Conservation (phyloP, 2,888 invertebrate species). For the Orthosia gothica region DNA sequence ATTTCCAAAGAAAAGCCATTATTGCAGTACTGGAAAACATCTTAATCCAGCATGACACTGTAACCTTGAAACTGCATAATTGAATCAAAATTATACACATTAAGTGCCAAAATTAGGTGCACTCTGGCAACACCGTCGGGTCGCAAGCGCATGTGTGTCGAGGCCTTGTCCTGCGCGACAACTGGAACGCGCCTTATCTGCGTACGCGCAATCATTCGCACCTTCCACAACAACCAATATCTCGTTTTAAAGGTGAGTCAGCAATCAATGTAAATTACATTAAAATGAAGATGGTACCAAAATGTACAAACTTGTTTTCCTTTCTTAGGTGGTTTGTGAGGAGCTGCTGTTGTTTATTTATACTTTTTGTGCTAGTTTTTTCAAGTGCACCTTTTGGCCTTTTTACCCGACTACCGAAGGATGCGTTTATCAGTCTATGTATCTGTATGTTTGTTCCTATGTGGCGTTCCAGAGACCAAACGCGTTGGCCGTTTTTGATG, state of each 20-base stretch:
- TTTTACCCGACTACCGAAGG: no score
- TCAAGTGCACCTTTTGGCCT: slow-evolving; percentile 49
- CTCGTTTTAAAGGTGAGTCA: slow-evolving; percentile 65
- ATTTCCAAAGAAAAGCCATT: not conserved
- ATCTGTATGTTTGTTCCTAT: no score
- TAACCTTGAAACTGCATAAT: not conserved
- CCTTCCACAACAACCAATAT: slow-evolving; percentile 68
- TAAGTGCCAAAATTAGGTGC: slow-evolving; percentile 55
- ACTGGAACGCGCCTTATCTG: slow-evolving; percentile 76
- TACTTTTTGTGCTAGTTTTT: slow-evolving; percentile 41
- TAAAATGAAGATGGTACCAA: slow-evolving; percentile 63
- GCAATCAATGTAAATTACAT: slow-evolving; percentile 74
- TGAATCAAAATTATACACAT: slow-evolving; percentile 19
- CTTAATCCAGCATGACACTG: not conserved
- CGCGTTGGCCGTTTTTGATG: no score
- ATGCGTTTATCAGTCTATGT: no score
- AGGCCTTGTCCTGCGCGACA: slow-evolving; percentile 73
- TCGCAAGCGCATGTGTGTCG: slow-evolving; percentile 70
- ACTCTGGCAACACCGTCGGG: slow-evolving; percentile 58
- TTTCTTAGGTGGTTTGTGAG: not conserved
- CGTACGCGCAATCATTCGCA: slow-evolving; percentile 75
- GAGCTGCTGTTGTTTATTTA: slow-evolving; percentile 42
- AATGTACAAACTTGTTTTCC: slow-evolving; percentile 44
- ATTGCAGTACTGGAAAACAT: not conserved
- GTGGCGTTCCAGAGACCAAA: no score